Conservation (phyloP, 2,797 vertebrate genomes). For the Salmo trutta region DNA sequence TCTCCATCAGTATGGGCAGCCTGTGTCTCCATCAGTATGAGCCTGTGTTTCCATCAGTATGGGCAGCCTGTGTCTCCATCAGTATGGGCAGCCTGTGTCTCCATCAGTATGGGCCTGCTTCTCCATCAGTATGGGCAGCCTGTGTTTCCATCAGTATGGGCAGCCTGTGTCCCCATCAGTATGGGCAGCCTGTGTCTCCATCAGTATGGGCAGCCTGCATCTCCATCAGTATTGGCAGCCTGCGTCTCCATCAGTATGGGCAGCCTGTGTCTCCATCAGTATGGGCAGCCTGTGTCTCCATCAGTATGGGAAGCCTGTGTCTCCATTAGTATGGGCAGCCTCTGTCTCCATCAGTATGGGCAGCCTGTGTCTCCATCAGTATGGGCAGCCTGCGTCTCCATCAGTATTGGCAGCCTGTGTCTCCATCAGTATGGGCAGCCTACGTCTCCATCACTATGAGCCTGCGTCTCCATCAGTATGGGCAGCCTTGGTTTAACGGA, state of each 20-base stretch:
- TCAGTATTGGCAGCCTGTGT: constrained; percentile 18
- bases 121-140: too few species aligned
- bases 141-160: too few species aligned
- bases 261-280: constrained; percentile 15
- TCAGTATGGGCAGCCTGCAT: neutral
- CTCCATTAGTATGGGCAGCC: constrained; percentile 22
- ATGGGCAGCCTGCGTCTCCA: constrained; percentile 12
- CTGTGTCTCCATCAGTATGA: too few species aligned
- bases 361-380: constrained; percentile 11
- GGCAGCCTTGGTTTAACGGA: too few species aligned
- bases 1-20: too few species aligned
- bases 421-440: constrained; percentile 23
- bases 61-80: too few species aligned
- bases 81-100: too few species aligned
- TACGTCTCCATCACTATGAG: constrained; percentile 20
- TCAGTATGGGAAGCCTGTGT: constrained; percentile 18
- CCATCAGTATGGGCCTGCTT: too few species aligned
- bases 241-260: constrained; percentile 22
- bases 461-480: constrained; percentile 22
- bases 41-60: too few species aligned
- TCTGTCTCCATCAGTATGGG: neutral
- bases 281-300: constrained; percentile 12
- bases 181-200: too few species aligned
- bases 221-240: constrained; percentile 22
- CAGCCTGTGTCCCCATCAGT: too few species aligned